These are phyloP conservation scores for Eretmochelys imbricata DNA, from an alignment of 2,113 vertebrate genomes.

Conservation along the genomic window DNA sequence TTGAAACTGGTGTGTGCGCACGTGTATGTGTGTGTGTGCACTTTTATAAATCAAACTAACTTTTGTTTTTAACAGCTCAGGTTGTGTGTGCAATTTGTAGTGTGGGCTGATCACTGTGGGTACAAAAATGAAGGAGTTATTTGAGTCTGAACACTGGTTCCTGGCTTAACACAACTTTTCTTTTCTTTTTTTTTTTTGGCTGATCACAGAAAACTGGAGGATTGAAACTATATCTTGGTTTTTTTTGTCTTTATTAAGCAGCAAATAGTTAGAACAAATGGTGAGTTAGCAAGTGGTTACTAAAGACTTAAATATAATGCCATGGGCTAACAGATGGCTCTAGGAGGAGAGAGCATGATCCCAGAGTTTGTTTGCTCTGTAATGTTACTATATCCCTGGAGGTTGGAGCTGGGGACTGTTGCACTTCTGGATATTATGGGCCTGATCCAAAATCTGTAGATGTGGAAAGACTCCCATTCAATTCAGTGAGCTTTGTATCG, in stretches of 20 bases:
- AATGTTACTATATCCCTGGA: background rate
- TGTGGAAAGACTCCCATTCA: background rate
- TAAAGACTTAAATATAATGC: background rate
- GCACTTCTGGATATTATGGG: background rate
- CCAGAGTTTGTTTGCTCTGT: background rate
- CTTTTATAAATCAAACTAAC: background rate
- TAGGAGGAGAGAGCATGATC: background rate
- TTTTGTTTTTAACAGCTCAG: background rate
- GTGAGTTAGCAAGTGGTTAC: background rate
- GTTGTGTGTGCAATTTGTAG: background rate
- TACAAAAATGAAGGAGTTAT: background rate
- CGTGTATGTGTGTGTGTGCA: fast-evolving
- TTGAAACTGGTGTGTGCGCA: background rate
- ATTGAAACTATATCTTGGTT: background rate
- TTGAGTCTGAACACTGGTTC: background rate
- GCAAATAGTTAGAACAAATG: background rate
- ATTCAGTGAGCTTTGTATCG: background rate
- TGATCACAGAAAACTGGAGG: background rate
- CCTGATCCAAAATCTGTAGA: background rate
- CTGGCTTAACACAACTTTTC: background rate
- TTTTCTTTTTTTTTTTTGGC: too few species aligned
- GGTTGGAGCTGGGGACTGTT: background rate
- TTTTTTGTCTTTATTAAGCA: background rate
- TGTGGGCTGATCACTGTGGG: background rate
- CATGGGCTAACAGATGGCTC: background rate